A percentile compares a stretch with the other conserved stretches of the same genome.
Conservation (phyloP, 2,113 vertebrate species). For the Lipotes vexillifer region DNA sequence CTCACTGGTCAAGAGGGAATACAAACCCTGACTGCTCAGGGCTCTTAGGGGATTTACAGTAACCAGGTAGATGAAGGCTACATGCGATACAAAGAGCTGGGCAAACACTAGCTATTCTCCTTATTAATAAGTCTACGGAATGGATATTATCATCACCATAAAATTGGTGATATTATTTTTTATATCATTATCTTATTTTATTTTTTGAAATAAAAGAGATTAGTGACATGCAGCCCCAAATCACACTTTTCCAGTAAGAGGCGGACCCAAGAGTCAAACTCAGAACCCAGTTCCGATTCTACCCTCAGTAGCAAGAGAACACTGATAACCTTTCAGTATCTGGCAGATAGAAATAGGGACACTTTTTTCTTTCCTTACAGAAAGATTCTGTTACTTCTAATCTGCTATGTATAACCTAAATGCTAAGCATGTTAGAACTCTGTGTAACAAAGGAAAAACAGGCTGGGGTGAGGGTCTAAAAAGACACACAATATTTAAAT, state of each 20-base stretch:
- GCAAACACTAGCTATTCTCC: background rate
- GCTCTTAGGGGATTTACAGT: background rate
- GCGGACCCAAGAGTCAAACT: background rate
- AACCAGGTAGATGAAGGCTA: background rate
- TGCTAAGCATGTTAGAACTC: background rate
- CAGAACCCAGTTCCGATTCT: background rate
- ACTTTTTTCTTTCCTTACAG: background rate
- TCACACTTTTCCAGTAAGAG: background rate
- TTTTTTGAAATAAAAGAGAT: background rate
- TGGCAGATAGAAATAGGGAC: background rate
- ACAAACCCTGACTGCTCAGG: background rate
- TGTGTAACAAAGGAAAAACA: background rate
- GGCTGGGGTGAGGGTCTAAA: background rate
- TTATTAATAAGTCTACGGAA: background rate
- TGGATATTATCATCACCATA: background rate
- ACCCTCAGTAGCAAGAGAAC: background rate
- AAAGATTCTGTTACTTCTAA: background rate
- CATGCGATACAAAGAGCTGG: background rate
- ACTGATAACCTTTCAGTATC: background rate
- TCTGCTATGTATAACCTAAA: background rate
- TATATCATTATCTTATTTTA: background rate
- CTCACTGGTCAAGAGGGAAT: background rate
- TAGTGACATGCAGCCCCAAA: background rate
- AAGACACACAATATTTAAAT: background rate
- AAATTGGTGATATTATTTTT: background rate